phyloP scores from a whole-genome alignment of 2,797 vertebrate species.

The Microctenopoma lineatum region DNA sequence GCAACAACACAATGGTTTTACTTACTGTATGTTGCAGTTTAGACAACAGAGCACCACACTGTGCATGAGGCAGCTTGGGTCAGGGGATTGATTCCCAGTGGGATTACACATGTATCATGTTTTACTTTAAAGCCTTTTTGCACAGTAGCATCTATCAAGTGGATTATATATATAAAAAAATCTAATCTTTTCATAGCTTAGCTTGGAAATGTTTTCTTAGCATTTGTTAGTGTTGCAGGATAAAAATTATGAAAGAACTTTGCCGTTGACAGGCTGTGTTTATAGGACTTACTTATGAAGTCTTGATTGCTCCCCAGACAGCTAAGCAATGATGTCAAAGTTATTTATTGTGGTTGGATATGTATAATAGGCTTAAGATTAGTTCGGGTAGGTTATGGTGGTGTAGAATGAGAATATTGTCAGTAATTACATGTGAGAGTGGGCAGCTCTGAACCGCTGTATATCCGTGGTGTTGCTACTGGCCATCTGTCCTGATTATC shows the following conservation, averaged over 20 bases:
- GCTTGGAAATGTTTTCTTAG: not conserved
- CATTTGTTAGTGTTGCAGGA: not conserved
- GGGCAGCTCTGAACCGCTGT: conserved; percentile 15
- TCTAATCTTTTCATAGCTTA: not conserved
- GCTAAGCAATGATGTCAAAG: conserved; percentile 27
- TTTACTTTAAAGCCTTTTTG: conserved; percentile 3
- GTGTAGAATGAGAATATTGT: conserved; percentile 34
- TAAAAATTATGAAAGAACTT: conserved; percentile 8
- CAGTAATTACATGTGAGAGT: conserved; percentile 53
- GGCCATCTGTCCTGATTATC: conserved; percentile 36
- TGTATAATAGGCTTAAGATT: conserved; percentile 56
- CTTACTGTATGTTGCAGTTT: not conserved
- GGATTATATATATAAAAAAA: not conserved
- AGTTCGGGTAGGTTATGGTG: conserved; percentile 39
- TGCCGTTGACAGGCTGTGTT: conserved; percentile 23
- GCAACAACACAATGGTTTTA: conserved; percentile 16
- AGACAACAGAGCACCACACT: not conserved
- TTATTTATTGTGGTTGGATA: conserved; percentile 48
- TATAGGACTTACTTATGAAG: conserved; percentile 50
- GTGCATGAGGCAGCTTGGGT: not conserved
- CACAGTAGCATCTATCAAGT: not conserved
- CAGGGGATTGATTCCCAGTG: conserved; percentile 11
- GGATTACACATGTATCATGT: not conserved
- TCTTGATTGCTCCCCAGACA: conserved; percentile 50
- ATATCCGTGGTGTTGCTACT: conserved; percentile 20